Base-by-base conservation (phyloP, 2,888 invertebrate species). In the Drosophila recens region DNA sequence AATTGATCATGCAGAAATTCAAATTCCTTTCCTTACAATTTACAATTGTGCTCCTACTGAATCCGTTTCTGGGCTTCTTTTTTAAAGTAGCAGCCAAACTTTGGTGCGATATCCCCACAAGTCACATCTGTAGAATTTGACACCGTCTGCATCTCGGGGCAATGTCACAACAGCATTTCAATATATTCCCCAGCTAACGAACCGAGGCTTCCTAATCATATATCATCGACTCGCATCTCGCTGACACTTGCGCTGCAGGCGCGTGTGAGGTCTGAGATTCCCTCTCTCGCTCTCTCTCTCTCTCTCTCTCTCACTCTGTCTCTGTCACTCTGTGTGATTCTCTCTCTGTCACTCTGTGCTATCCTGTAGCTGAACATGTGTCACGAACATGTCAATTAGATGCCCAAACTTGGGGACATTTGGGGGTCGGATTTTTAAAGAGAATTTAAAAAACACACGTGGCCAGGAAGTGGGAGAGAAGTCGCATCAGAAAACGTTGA, bases 321-420 rank as follows among this genome's bases (percentile, higher is more conserved):
- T 27, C 43, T 8, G 3, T 10, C 27, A 27, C 5, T 27, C 23
- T 17, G 42, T 56, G 40, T n/a, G n/a, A n/a, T n/a, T 11, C 43
- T 36, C 15, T 38, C 33, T 27, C 43, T 8, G 3, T 10, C 27
- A 27, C 5, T 27, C 23, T 17, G 42, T 56, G 40, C 33, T 38
- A 58, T 69, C 45, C 58, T 59, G 62, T 40, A 65, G 36, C 53
- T 77, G 59, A 45, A 46, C 86, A 87, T 87, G 85, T 87, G 90
- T 87, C 90, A 89, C 77, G 87, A 87, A 89, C 86, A 82, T 90
- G 86, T 90, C 86, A 87, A 87, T 87, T 87, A 90, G 84, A 81
- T 76, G 89, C 83, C 82, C 75, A 65, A 72, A 66, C 54, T 57
- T 71, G 48, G 33, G 34, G 17, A 59, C 34, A 5, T 23, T 46